Evolutionary conservation across 1,140 invertebrate species (phyloP), one percentile per base, ranked within the genome.

Genomic region (Pseudachorutes palmiensis): DNA sequence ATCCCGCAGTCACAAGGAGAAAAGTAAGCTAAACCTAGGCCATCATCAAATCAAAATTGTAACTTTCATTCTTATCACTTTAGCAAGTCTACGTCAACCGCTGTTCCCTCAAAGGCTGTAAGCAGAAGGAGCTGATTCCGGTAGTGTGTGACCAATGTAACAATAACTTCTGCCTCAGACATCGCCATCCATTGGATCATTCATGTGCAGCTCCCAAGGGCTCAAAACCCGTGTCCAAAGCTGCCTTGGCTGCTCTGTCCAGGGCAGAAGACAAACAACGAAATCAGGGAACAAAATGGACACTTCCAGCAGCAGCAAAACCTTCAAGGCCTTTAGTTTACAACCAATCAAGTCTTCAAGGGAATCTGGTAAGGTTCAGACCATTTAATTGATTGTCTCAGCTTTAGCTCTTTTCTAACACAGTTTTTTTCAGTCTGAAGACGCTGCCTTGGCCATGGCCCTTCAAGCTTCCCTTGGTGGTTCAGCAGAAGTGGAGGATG

Each of bases 131-230:
- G 79, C 83, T 95, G 71, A 82, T 92, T 19, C 86, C 84, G 5
- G 84, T 97, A 0, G 81, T 85, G 1, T 97, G 94, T 80, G 80
- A 82, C 0, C 85, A 88, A 60, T 97, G 94, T 74, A 79, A 81
- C 9, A 78, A 85, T 24, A 97, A 95, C 78, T 96, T 84, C 77
- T 97, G 94, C 76, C 78, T 97, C 14, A 88, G 87, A 76, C 94
- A 97, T 80, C 81, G 94, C 61, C 91, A 95, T 78, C 82, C 85
- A 0, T 78, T 80, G 1, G 94, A 97, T 80, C 94, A 97, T 75
- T 78, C 83, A 2, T 97, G 94, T 77, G 76, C 86, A 70, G 88
- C 88, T 14, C 82, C 77, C 75, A 14, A 14, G 9, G 79, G 78
- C 75, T 73, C 81, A 71, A 80, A 67, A 78, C 81, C 73, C 78